These are phyloP conservation scores for Micronisus gabar DNA, from an alignment of 2,113 vertebrate genomes.

Conservation along the genomic window DNA sequence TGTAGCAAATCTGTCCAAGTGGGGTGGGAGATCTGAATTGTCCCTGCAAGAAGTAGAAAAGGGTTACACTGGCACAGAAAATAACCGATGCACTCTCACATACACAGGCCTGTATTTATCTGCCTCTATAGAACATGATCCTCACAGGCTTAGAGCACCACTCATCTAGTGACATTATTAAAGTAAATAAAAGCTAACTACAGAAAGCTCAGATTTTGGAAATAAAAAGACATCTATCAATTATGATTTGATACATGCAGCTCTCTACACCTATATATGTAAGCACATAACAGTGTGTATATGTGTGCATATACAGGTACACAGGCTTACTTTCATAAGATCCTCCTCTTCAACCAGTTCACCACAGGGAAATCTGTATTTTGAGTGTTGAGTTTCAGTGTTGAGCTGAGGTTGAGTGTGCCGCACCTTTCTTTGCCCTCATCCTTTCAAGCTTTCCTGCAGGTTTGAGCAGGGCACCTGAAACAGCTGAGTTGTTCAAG, in stretches of 20 bases:
- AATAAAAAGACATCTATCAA: not conserved
- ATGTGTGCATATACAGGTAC: accelerated
- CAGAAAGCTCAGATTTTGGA: not conserved
- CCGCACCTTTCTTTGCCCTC: not conserved
- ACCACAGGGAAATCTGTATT: not conserved
- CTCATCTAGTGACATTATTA: not conserved
- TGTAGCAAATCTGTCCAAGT: not conserved
- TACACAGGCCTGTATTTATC: not conserved
- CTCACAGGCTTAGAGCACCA: not conserved
- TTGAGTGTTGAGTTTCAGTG: not conserved
- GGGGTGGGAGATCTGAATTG: not conserved
- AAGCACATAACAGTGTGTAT: accelerated
- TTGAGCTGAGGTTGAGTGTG: no score
- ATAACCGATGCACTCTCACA: not conserved
- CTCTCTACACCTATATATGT: not conserved
- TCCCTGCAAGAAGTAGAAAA: not conserved
- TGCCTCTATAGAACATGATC: not conserved
- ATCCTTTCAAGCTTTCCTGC: not conserved
- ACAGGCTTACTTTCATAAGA: accelerated
- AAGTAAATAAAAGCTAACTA: not conserved
- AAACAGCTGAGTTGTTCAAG: not conserved
- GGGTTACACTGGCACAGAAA: not conserved
- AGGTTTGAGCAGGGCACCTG: not conserved
- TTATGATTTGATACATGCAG: not conserved
- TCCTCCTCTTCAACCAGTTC: not conserved